Conservation (phyloP, 2,797 vertebrate genomes). For the Acestrorhynchus altus region DNA sequence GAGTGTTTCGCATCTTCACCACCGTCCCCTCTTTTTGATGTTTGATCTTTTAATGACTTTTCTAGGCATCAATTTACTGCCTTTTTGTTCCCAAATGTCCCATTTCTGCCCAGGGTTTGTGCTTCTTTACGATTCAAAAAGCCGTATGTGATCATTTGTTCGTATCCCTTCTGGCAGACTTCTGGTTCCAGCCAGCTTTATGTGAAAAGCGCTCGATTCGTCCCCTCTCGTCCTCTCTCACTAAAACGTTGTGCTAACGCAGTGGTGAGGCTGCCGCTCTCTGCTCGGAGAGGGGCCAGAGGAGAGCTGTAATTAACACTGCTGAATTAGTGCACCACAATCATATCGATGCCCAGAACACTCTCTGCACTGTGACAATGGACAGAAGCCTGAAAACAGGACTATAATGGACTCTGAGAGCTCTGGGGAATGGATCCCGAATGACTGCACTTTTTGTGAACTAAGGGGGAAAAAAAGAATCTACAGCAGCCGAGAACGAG, state of each 20-base stretch:
- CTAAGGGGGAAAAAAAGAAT: neutral
- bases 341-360: slow-evolving; percentile 55
- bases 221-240: slow-evolving; percentile 14
- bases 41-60: too few relatives aligned
- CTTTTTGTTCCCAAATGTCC: too few relatives aligned
- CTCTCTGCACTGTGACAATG: slow-evolving; percentile 27
- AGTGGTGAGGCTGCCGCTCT: slow-evolving; percentile 36
- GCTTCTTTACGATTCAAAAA: too few relatives aligned
- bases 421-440: slow-evolving; percentile 21
- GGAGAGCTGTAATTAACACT: slow-evolving; percentile 56
- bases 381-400: neutral
- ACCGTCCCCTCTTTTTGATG: too few relatives aligned
- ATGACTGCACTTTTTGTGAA: neutral
- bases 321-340: slow-evolving; percentile 54
- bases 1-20: too few relatives aligned
- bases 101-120: too few relatives aligned
- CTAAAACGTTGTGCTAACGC: slow-evolving; percentile 45
- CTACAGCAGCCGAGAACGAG: neutral
- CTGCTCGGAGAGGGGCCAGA: slow-evolving; percentile 22
- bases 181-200: neutral
- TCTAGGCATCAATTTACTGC: too few relatives aligned
- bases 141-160: neutral
- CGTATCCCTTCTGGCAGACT: neutral
- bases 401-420: slow-evolving; percentile 22
- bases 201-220: neutral